Conservation (phyloP, 2,113 vertebrate genomes). For the Colaptes auratus region DNA sequence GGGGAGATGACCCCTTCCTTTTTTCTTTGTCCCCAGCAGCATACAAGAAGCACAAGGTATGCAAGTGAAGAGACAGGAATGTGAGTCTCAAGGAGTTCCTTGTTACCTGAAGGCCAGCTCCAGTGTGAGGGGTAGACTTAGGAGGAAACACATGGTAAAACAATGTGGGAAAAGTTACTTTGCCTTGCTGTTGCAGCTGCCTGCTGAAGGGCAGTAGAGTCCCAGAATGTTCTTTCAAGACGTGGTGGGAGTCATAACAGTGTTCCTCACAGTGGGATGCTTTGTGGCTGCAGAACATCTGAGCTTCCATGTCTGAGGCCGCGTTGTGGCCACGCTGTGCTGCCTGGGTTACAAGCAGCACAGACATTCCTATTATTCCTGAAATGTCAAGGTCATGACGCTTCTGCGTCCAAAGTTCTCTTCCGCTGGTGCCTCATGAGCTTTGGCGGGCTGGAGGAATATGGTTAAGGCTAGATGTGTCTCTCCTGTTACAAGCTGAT, state of each 20-base stretch:
- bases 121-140: background rate
- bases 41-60: background rate
- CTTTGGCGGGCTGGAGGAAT: background rate
- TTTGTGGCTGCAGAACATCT: background rate
- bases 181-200: background rate
- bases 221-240: background rate
- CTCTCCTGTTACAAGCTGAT: background rate
- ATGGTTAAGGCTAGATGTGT: background rate
- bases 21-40: background rate
- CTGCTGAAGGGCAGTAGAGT: background rate
- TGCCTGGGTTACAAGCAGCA: background rate
- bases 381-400: background rate
- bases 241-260: accelerated
- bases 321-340: accelerated
- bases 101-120: background rate
- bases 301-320: background rate
- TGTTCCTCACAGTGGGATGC: background rate
- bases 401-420: background rate
- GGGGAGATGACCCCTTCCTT: background rate
- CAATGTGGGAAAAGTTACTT: background rate
- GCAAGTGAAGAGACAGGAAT: background rate
- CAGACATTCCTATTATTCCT: background rate
- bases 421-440: background rate
- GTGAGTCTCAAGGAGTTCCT: background rate
- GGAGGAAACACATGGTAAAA: background rate